phyloP scores from a whole-genome alignment of 2,113 vertebrate species.

The Empidonax alnorum region DNA sequence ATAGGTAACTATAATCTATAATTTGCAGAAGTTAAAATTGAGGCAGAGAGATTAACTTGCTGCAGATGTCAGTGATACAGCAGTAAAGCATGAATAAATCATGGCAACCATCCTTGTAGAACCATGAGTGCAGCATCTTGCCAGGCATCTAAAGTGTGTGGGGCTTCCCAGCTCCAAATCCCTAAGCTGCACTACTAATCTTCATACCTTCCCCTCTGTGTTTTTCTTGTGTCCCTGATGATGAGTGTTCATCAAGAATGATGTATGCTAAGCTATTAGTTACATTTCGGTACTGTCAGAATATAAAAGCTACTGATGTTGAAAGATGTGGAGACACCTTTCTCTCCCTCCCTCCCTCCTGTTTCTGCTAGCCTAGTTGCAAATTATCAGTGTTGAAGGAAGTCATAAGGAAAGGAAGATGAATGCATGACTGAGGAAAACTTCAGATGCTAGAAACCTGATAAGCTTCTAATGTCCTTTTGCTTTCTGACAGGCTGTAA shows the following conservation, averaged over 20 bases:
- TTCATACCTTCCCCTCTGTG: neutral
- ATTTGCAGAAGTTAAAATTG: neutral
- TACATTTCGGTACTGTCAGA: neutral
- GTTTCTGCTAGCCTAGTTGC: neutral
- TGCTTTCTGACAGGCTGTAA: neutral
- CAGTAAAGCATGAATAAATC: neutral
- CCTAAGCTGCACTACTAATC: neutral
- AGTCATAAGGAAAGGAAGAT: conserved; percentile 9
- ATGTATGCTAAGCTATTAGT: neutral
- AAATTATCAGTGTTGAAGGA: neutral
- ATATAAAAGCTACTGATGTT: neutral
- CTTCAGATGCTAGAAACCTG: neutral
- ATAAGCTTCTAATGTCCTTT: conserved; percentile 12
- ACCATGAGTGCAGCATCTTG: neutral
- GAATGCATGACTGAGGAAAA: neutral
- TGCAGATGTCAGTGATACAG: neutral
- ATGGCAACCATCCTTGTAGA: neutral
- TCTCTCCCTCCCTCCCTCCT: neutral
- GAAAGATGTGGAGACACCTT: neutral
- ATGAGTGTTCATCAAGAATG: neutral
- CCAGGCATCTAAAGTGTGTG: neutral
- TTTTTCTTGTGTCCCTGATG: neutral
- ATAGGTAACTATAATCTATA: neutral
- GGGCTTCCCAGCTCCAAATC: neutral
- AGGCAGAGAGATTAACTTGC: neutral